Evolutionary conservation across 2,113 vertebrate species (phyloP).

Genomic region (Pterocles orientalis): DNA sequence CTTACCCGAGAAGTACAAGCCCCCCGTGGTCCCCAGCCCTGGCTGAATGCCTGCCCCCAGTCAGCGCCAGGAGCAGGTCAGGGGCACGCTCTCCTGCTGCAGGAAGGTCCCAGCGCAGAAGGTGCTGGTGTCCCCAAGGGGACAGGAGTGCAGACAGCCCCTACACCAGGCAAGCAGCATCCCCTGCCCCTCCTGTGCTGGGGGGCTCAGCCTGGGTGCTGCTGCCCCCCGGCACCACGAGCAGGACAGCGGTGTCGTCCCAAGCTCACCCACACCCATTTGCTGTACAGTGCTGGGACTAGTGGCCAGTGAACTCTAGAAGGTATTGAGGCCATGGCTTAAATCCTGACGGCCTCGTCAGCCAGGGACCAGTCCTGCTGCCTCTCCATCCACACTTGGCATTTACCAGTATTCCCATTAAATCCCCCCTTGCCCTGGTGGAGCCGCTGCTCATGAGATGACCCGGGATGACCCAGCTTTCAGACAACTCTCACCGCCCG

Average conservation of each 20-base stretch:
- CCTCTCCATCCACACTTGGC: neutral
- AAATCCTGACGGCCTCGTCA: neutral
- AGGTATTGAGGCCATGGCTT: neutral
- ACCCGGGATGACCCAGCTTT: neutral
- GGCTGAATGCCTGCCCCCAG: neutral
- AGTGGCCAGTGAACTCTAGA: neutral
- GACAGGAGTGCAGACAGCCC: neutral
- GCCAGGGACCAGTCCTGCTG: neutral
- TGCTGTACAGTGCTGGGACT: neutral
- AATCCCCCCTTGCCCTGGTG: neutral
- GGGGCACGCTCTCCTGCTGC: neutral
- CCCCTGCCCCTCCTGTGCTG: neutral
- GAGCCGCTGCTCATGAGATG: rapidly evolving
- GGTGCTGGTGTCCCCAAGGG: neutral
- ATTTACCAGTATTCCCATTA: neutral
- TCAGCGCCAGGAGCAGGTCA: neutral
- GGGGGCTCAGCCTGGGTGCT: neutral
- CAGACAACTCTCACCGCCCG: neutral
- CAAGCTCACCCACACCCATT: neutral
- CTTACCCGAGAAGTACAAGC: neutral
- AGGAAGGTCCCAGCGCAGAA: rapidly evolving
- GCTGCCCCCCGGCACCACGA: neutral
- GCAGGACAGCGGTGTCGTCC: neutral
- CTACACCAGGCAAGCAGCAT: neutral
- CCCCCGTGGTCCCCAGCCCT: neutral